Evolutionary conservation across 2,797 vertebrate species (phyloP).

Genomic region (Acipenser ruthenus): DNA sequence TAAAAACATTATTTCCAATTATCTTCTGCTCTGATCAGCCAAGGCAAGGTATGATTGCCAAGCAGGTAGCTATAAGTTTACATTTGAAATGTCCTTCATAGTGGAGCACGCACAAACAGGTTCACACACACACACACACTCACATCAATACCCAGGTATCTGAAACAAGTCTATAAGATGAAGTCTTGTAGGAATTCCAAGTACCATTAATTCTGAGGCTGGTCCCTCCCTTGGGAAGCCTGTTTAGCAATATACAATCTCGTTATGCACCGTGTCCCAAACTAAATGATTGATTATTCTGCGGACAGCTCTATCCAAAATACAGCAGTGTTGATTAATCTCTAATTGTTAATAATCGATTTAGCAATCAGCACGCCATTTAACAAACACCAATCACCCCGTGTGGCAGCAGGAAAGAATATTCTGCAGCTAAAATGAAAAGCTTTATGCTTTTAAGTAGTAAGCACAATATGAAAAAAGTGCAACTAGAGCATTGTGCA

Average conservation of each 20-base stretch:
- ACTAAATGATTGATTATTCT: neutral
- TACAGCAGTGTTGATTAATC: neutral
- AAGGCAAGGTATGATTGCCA: neutral
- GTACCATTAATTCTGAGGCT: neutral
- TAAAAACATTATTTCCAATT: slow-evolving; percentile 2
- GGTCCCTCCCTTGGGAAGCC: neutral
- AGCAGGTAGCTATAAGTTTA: neutral
- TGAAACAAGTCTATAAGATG: neutral
- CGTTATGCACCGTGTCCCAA: no score
- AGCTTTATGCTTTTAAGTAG: no score
- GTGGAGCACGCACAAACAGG: neutral
- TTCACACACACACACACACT: neutral
- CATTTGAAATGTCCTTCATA: neutral
- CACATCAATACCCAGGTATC: neutral
- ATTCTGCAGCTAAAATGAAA: neutral
- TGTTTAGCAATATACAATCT: neutral
- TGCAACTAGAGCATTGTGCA: no score
- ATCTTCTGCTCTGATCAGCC: neutral
- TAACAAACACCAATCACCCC: neutral
- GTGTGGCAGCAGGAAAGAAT: neutral
- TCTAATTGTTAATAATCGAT: neutral
- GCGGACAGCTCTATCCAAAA: neutral
- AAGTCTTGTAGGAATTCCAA: neutral
- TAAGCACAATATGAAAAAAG: no score
- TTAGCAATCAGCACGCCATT: neutral